Evolutionary conservation across 2,888 invertebrate genomes (phyloP), one percentile per base, ranked within the genome.

Genomic region (Heliconius hortense): DNA sequence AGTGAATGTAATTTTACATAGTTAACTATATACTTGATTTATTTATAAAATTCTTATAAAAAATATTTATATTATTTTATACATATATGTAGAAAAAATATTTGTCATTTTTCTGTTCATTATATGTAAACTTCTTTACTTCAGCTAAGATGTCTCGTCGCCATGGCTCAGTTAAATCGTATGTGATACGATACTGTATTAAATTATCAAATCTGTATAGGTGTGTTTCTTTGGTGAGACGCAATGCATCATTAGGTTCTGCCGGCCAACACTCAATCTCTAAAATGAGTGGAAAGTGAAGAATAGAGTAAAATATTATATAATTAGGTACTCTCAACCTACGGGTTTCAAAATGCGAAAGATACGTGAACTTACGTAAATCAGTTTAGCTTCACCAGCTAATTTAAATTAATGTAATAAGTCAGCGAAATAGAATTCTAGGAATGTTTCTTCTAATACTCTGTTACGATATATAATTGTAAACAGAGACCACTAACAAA

Each of bases 401-500:
- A 69, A 31, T 56, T 69, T 69, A 24, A 69, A 56, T 69, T 56
- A 69, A 31, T 69, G 53, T 56, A 69, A 71, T 60, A 71, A 71
- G 63, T 72, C 28, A 73, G 59, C 28, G 7, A 24, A 60, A 62
- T 26, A 59, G 60, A 68, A 74, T 75, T 66, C 43, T 26, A 59
- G n/a, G 28, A 64, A 56, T 64, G 53, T 75, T 66, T 74, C 66
- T 66, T 64, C 56, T 71, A 59, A 56, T 43, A 64, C 48, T 64
- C 67, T 63, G 24, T 63, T 59, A 26, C 31, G 26, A 59, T 68
- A 21, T 68, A 2, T 24, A 67, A 56, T 64, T 21, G 56, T 70
- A 73, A 71, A 76, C 68, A 67, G 28, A 39, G 39, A 59, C 24
- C 62, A 66, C 64, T 39, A 73, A 73, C 72, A 70, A 69, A 56